Base-by-base conservation (phyloP, 2,113 vertebrate genomes). In the Myotis yumanensis region DNA sequence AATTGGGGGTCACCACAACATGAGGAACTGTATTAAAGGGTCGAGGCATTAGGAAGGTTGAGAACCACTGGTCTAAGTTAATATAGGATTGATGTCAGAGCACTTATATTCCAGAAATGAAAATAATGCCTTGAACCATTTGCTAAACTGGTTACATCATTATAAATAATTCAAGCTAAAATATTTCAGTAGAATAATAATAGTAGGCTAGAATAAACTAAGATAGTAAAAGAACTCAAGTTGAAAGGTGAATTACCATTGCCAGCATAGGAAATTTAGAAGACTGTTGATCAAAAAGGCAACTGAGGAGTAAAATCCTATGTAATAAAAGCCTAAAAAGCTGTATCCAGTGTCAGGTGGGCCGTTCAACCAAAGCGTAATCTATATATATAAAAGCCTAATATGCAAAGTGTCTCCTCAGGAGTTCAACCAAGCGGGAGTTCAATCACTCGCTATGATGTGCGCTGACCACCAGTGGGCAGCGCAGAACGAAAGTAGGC, bases 121-220 rank as follows among this genome's bases (percentile, higher is more conserved):
- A 77, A 87, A 72, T 86, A 82, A 84, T 72, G 9, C 15, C 22
- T 57, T 75, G 69, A 90, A 91, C 22, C 22, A 92, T 62, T 46
- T 90, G 52, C 86, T 90, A n/a, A 46, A 85, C 23, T 85, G 37
- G 71, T 59, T 90, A 95, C 57, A 11, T 43, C 35, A 64, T 92
- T 62, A 86, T 77, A 92, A 92, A 81, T 96, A 92, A 96, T 90
- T 91, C 59, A 90, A 77, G 66, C 43, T 73, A 94, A 96, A 91
- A 80, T 92, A 92, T 87, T 90, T 90, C 66, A 40, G 20, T 40
- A 86, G 75, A 76, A 81, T 95, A 86, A 90, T 95, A 89, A 91
- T 28, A 86, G 89, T 48, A 82, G 20, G 7, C 25, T 89, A 73
- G 52, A 91, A 82, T 54, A 92, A 28, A 85, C 30, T 62, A 81